These are phyloP conservation scores for Bovichtus diacanthus DNA, from an alignment of 2,797 vertebrate genomes.

Conservation along the genomic window DNA sequence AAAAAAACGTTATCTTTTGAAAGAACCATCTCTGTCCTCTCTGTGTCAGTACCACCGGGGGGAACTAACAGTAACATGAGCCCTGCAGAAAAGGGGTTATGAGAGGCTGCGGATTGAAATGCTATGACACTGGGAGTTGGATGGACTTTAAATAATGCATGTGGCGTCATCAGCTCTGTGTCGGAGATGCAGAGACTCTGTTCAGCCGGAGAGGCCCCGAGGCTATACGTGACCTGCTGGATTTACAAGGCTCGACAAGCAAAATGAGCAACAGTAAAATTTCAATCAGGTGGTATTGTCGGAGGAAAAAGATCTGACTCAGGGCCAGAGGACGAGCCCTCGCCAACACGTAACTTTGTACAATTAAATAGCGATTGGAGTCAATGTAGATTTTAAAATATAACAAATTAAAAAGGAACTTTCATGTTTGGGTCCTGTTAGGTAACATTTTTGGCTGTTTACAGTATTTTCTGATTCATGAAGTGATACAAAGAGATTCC, in stretches of 20 bases:
- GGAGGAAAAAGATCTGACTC: no score
- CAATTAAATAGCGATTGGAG: no score
- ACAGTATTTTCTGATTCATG: no score
- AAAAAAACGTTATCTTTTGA: neutral
- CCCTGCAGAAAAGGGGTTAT: slow-evolving; percentile 15
- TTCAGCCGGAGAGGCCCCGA: slow-evolving; percentile 16
- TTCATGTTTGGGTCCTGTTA: no score
- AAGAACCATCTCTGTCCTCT: neutral
- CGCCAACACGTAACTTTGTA: no score
- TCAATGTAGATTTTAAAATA: no score
- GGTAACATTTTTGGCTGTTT: no score
- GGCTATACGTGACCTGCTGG: slow-evolving; percentile 13
- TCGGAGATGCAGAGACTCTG: slow-evolving; percentile 29
- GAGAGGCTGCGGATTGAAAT: slow-evolving; percentile 56
- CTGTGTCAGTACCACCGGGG: neutral
- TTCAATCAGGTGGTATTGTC: slow-evolving; percentile 28
- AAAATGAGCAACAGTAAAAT: slow-evolving; percentile 13
- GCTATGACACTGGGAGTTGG: slow-evolving; percentile 47
- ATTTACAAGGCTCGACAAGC: slow-evolving; percentile 25
- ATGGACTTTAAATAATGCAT: slow-evolving; percentile 69
- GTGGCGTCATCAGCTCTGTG: slow-evolving; percentile 52
- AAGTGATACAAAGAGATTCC: no score
- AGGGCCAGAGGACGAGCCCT: no score
- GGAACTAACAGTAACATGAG: neutral
- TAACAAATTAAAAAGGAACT: no score